phyloP scores from a whole-genome alignment of 2,888 invertebrate species.

The Lumbricus terrestris region DNA sequence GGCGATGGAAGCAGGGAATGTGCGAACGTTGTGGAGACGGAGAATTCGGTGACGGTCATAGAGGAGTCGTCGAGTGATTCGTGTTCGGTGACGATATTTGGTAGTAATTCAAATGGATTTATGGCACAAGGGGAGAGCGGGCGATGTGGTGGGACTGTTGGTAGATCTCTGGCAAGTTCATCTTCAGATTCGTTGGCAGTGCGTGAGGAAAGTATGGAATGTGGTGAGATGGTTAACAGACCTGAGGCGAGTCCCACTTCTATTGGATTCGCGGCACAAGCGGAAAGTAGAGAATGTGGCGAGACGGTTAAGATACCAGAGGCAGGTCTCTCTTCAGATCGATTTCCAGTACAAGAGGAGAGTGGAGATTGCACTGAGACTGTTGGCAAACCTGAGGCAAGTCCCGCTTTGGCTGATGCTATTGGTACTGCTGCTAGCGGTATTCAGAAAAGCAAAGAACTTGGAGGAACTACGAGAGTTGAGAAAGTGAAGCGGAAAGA shows the following conservation, averaged over 20 bases:
- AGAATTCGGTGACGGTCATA: not conserved
- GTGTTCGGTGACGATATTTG: not conserved
- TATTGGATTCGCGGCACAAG: not conserved
- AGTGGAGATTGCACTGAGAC: not conserved
- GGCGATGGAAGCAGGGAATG: not conserved
- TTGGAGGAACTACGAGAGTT: not conserved
- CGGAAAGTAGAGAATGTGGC: not conserved
- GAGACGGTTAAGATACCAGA: no score
- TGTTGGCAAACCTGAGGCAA: not conserved
- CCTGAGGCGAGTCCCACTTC: not conserved
- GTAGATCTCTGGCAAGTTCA: no score
- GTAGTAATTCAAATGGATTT: not conserved
- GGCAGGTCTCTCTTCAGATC: no score
- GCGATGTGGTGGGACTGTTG: no score
- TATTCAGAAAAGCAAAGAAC: no score
- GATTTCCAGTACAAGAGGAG: no score
- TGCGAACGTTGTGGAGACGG: not conserved
- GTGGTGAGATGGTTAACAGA: not conserved
- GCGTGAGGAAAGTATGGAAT: not conserved
- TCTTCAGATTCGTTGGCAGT: not conserved
- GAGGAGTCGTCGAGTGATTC: not conserved
- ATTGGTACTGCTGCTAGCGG: not conserved
- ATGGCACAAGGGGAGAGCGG: no score
- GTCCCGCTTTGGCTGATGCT: not conserved
- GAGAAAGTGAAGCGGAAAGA: not conserved